These are phyloP conservation scores for Dolichotis patagonum DNA, from an alignment of 2,113 vertebrate genomes.

Conservation along the genomic window DNA sequence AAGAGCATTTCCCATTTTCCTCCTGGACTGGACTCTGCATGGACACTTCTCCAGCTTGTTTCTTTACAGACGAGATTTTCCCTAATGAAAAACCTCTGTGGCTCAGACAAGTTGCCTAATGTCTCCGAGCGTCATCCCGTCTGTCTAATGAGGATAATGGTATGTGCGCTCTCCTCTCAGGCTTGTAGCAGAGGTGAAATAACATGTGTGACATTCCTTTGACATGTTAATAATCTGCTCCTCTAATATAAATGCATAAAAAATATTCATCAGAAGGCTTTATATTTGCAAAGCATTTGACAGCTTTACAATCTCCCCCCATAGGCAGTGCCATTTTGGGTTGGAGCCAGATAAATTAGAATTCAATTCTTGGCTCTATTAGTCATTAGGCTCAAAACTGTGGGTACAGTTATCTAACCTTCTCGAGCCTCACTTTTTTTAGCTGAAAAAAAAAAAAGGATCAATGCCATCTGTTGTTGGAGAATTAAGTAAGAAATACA, in stretches of 20 bases:
- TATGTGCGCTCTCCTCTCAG: neutral
- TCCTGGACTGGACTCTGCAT: too few species aligned
- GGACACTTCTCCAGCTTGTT: neutral
- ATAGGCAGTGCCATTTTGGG: neutral
- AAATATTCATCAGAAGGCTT: neutral
- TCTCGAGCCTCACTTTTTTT: neutral
- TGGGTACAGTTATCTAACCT: neutral
- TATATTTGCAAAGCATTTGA: neutral
- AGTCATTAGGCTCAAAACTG: accelerated
- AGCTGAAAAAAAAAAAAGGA: constrained; percentile 26
- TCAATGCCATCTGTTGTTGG: neutral
- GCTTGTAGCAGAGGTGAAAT: neutral
- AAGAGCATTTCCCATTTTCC: accelerated
- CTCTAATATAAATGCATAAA: neutral
- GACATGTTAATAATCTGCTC: neutral
- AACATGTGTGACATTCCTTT: neutral
- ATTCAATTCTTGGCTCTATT: neutral
- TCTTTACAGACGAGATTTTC: neutral
- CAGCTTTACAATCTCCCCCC: neutral
- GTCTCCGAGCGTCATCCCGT: neutral
- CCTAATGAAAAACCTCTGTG: neutral
- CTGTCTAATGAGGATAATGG: neutral
- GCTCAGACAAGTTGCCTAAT: neutral
- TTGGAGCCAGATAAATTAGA: neutral
- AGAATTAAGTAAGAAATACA: neutral